Base-by-base conservation (phyloP, 2,888 invertebrate genomes). In the Nebria salina region DNA sequence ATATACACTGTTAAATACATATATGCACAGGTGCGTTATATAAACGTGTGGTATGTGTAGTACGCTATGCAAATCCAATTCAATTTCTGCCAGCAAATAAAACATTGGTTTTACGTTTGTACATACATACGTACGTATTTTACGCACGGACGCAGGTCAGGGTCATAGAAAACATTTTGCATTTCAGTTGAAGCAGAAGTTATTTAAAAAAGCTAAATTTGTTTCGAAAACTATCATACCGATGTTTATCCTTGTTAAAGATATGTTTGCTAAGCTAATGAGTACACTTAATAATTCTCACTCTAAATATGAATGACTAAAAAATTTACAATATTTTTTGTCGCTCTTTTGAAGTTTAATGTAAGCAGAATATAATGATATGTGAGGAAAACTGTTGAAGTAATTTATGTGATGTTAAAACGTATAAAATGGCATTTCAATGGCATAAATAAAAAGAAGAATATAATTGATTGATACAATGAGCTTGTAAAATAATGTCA, bases 1-100 rank as follows among this genome's bases (percentile, higher is more conserved):
- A 43, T 42, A 26, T 42, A 15, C 20, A 76, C 26, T 54, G 54
- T 64, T 76, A 76, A 54, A 83, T 34, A 83, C 13, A 25, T 68
- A 68, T 25, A 54, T 54, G 7, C 54, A 54, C 54, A 54, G 54
- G 54, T 54, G 54, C 54, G 54, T 54, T 8, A 54, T 54, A 54
- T 13, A 54, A 54, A 54, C 54, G 54, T 54, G 7, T 54, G 54
- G 1, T 11, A 5, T 54, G 54, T 54, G 7, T 7, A 54, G 54
- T 54, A 54, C 13, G 54, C 11, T 54, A 54, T 54, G 54, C 54
- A 54, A 54, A 54, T 54, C 54, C 54, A 54, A 54, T 54, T 54
- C 54, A 54, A 54, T 54, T 54, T 54, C 2, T 54, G 54, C 54
- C 13, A 54, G 54, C 8, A 54, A 54, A 54, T 54, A 54, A 54